A percentile compares a stretch with the other conserved stretches of the same genome.
These are phyloP conservation scores for Phodopus roborovskii DNA, from an alignment of 2,113 vertebrate genomes.

Conservation along the genomic window DNA sequence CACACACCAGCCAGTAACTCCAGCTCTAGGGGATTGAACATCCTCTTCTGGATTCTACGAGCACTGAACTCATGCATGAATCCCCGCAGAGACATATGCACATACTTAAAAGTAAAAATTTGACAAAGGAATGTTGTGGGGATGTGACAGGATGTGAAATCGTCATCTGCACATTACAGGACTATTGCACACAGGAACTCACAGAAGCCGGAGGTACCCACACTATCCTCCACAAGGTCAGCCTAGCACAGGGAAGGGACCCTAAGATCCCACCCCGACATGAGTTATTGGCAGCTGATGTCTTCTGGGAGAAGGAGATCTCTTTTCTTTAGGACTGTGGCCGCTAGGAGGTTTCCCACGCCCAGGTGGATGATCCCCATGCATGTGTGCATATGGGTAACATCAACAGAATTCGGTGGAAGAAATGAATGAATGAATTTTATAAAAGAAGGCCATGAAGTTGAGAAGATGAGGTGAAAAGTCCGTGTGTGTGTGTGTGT, in stretches of 20 bases:
- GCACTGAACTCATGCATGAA: not conserved
- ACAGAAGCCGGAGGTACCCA: not conserved
- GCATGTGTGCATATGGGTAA: not conserved
- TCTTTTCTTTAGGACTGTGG: not conserved
- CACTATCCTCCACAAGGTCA: not conserved
- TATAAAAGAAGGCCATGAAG: not conserved
- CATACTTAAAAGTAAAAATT: not conserved
- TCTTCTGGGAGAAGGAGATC: too few species aligned
- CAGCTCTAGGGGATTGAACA: not conserved
- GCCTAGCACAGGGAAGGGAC: too few species aligned
- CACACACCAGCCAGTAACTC: not conserved
- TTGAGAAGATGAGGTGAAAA: not conserved
- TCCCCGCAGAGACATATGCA: not conserved
- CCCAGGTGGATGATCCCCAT: not conserved
- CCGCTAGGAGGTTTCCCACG: not conserved
- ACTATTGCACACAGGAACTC: too few species aligned
- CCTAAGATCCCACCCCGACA: not conserved
- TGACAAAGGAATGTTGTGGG: not conserved
- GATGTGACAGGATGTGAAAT: not conserved
- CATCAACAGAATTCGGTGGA: not conserved
- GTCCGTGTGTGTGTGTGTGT: too few species aligned
- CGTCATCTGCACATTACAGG: not conserved
- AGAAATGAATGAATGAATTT: not conserved
- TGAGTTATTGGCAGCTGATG: not conserved
- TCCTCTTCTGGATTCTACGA: not conserved